Base-by-base conservation (phyloP, 2,888 invertebrate genomes). In the Hanleya hanleyi region DNA sequence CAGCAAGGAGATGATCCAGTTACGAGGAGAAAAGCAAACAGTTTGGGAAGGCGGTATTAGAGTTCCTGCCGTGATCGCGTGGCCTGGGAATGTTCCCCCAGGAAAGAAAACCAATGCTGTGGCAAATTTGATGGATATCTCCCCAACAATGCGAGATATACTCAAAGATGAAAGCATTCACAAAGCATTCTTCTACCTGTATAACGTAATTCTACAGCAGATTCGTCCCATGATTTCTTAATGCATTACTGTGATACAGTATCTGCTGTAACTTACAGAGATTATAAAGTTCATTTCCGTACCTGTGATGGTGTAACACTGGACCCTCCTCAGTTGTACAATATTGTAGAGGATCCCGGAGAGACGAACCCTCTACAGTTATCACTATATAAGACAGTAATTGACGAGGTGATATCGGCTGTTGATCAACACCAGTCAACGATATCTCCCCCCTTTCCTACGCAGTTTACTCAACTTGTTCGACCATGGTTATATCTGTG, bases 91-190 rank as follows among this genome's bases (percentile, higher is more conserved):
- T 26, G 70, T 71, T n/a, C 61, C 37, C 26, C 41, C 69, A 15
- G 41, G 37, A 7, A 22, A 38, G 26, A 37, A 70, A 3, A 41
- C 70, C 7, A 33, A 70, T 68, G 70, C 57, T 33, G 67, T 74
- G n/a, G 65, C 74, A 1, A 72, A 71, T 33, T 33, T 74, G 0
- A 70, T 72, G 64, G 77, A 77, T 62, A 68, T 77, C 18, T 74
- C 69, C 18, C 74, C 77, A 37, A 77, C 77, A 26, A 50, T 77
- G 12, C n/a, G 38, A 33, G 47, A 77, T 61, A 35, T 70, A 32
- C 32, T 32, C 12, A 66, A 67, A 22, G 61, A 29, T 37, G 61
- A 35, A 35, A 32, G 29, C n/a, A n/a, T 67, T 38, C 33, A 47
- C 32, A 41, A 35, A 57, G 15, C 18, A 38, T 36, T 74, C n/a